Conservation (phyloP, 1,140 invertebrate genomes). For the Drosophila aff. region DNA sequence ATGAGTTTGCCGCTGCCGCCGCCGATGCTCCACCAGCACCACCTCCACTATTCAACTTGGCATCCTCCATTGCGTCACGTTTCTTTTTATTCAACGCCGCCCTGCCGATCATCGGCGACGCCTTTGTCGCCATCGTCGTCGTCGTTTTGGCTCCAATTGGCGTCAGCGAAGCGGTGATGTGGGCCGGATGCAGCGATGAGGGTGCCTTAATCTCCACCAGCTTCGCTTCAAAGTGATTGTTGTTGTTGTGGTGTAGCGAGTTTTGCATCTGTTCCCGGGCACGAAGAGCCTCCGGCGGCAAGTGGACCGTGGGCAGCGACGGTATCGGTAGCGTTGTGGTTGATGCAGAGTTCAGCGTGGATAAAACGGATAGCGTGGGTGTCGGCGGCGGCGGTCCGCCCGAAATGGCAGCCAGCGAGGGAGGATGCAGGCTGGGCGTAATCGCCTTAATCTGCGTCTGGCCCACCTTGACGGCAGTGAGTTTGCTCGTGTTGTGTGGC, state of each 20-base stretch:
- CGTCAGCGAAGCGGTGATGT: slow-evolving; percentile 70
- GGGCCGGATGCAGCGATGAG: slow-evolving; percentile 47
- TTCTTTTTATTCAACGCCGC: slow-evolving; percentile 79
- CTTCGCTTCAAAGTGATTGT: slow-evolving; percentile 75
- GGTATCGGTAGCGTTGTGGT: slow-evolving; percentile 70
- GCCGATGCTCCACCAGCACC: slow-evolving; percentile 39
- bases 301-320: slow-evolving; percentile 77
- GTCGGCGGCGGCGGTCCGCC: slow-evolving; percentile 72
- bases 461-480: slow-evolving; percentile 85
- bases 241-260: slow-evolving; percentile 73
- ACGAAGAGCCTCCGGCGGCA: slow-evolving; percentile 70
- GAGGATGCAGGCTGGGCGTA: slow-evolving; percentile 75
- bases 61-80: slow-evolving; percentile 63
- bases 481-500: slow-evolving; percentile 59
- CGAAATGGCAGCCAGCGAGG: slow-evolving; percentile 79
- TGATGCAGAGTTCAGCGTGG: slow-evolving; percentile 73
- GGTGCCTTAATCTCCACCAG: slow-evolving; percentile 71
- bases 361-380: slow-evolving; percentile 76
- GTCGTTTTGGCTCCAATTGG: slow-evolving; percentile 68
- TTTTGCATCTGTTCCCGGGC: slow-evolving; percentile 77
- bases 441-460: slow-evolving; percentile 85
- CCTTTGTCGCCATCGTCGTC: slow-evolving; percentile 29
- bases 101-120: slow-evolving; percentile 57
- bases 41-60: slow-evolving; percentile 80
- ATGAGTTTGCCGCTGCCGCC: slow-evolving; percentile 63